A percentile compares a stretch with the other conserved stretches of the same genome.
Conservation (phyloP, 2,888 invertebrate genomes). For the Nebria salina region DNA sequence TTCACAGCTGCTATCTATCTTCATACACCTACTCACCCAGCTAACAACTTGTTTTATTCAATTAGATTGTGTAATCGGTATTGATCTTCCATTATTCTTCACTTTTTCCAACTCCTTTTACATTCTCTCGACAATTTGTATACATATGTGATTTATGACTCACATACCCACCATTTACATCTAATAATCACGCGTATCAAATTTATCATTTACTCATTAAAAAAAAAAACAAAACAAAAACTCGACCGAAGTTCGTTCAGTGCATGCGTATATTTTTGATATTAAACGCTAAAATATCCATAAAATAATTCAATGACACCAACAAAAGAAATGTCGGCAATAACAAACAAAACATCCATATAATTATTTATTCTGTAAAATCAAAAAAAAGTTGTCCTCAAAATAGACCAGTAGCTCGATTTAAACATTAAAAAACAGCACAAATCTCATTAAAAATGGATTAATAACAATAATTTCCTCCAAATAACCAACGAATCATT, state of each 20-base stretch:
- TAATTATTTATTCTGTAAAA: background rate
- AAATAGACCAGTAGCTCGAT: background rate
- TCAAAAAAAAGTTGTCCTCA: background rate
- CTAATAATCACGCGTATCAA: background rate
- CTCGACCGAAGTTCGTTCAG: background rate
- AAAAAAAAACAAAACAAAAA: background rate
- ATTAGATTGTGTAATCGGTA: background rate
- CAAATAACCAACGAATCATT: background rate
- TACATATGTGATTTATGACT: background rate
- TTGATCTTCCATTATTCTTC: background rate
- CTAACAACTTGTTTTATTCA: slow-evolving; percentile 12
- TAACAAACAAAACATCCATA: background rate
- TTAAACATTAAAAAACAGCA: background rate
- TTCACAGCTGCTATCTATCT: slow-evolving; percentile 13
- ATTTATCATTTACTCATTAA: background rate
- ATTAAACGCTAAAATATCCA: no score
- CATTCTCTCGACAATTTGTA: background rate
- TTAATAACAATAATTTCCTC: background rate
- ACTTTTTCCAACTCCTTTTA: background rate
- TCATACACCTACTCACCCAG: slow-evolving; percentile 11
- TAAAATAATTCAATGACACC: no score
- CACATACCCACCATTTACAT: background rate
- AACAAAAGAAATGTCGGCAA: background rate
- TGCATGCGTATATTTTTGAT: background rate
- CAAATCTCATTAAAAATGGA: background rate